Conservation (phyloP, 2,888 invertebrate species). For the Sinotaia quadrata region DNA sequence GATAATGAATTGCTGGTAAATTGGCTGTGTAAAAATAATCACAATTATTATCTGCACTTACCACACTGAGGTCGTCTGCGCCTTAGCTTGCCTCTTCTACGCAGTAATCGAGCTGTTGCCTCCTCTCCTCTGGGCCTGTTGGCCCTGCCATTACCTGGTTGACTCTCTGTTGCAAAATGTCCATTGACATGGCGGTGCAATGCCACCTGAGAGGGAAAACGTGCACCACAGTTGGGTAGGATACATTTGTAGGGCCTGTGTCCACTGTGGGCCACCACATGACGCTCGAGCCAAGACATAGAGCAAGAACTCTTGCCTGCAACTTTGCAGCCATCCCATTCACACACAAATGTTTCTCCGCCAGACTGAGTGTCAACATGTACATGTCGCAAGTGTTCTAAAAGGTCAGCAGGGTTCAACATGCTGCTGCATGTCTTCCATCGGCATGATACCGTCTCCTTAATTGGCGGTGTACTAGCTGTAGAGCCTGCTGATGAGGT, state of each 20-base stretch:
- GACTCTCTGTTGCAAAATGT: conserved; percentile 81
- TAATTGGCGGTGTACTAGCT: conserved; percentile 16
- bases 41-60: too few species aligned
- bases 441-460: conserved; percentile 54
- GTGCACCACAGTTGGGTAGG: conserved; percentile 88
- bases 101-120: conserved; percentile 83
- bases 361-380: conserved; percentile 78
- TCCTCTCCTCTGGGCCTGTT: conserved; percentile 75
- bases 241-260: conserved; percentile 96
- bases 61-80: conserved; percentile 92
- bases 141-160: conserved; percentile 50
- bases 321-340: conserved; percentile 95
- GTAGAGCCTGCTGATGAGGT: not conserved
- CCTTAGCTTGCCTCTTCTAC: conserved; percentile 86
- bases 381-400: conserved; percentile 63
- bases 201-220: conserved; percentile 76
- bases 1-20: too few species aligned
- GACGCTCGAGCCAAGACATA: conserved; percentile 92
- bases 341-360: conserved; percentile 88
- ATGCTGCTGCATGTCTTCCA: conserved; percentile 67
- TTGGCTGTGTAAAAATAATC: too few species aligned
- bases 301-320: conserved; percentile 93
- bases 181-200: conserved; percentile 94
- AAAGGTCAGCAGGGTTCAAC: conserved; percentile 53
- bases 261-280: conserved; percentile 91